Percentiles rank a stretch among this genome's conserved stretches.
Evolutionary conservation across 2,113 vertebrate genomes (phyloP).

Genomic region (Psephotus haematonotus): DNA sequence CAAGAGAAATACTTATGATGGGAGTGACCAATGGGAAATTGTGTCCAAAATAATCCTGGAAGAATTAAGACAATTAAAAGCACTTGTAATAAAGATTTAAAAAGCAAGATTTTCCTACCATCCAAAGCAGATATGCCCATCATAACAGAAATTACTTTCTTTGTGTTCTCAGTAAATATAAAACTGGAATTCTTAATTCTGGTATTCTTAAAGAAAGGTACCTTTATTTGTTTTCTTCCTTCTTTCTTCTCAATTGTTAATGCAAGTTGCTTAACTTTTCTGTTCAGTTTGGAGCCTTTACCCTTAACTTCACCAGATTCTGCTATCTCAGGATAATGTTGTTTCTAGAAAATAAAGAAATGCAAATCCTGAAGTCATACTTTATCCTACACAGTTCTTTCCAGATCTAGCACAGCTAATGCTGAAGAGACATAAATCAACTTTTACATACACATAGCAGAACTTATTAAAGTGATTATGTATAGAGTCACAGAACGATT

Average conservation of each 20-base stretch:
- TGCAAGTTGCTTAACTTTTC: constrained; percentile 50
- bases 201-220: not conserved
- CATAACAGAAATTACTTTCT: not conserved
- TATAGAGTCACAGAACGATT: not conserved
- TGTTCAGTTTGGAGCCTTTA: constrained; percentile 43
- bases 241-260: constrained; percentile 55
- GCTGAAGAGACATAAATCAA: not conserved
- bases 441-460: not conserved
- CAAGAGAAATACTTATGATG: not conserved
- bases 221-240: constrained; percentile 64
- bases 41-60: not conserved
- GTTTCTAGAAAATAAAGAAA: constrained; percentile 44
- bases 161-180: not conserved
- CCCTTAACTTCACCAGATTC: constrained; percentile 44
- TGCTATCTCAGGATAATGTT: constrained; percentile 49
- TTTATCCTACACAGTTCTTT: not conserved
- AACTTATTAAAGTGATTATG: not conserved
- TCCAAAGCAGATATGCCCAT: not conserved
- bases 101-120: not conserved
- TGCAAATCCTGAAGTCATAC: not conserved
- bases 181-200: not conserved
- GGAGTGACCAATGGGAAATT: not conserved
- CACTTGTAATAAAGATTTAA: not conserved
- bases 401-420: not conserved
- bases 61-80: not conserved